Percentiles rank a stretch among this genome's conserved stretches.
phyloP scores from a whole-genome alignment of 2,888 invertebrate genomes.

The Bhutanitis thaidina region DNA sequence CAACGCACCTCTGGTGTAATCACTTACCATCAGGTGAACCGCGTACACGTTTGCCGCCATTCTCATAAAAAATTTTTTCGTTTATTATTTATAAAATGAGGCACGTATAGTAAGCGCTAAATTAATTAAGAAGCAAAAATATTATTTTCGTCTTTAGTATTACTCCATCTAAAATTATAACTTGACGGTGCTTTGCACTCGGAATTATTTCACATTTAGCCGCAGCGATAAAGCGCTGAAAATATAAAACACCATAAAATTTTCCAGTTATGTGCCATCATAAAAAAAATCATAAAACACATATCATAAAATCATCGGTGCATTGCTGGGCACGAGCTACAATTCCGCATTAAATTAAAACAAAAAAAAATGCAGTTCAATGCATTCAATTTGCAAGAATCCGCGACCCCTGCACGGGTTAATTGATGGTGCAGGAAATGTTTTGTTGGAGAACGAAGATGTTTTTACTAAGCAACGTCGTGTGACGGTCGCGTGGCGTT shows the following conservation, averaged over 20 bases:
- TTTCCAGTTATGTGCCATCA: constrained; percentile 22
- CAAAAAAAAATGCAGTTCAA: constrained; percentile 20
- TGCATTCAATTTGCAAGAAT: constrained; percentile 21
- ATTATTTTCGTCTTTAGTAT: background rate
- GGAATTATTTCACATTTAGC: background rate
- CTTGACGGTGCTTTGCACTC: background rate
- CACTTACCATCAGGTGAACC: too few relatives aligned
- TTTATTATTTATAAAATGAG: too few relatives aligned
- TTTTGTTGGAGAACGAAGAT: background rate
- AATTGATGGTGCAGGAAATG: constrained; percentile 2
- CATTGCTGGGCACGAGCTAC: constrained; percentile 27
- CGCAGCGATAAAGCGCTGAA: constrained; percentile 1
- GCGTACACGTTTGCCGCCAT: too few relatives aligned
- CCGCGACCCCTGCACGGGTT: constrained; percentile 20
- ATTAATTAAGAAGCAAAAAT: background rate
- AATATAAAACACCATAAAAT: constrained; percentile 20
- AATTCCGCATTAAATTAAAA: constrained; percentile 1
- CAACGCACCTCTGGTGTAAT: too few relatives aligned
- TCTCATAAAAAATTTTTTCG: too few relatives aligned
- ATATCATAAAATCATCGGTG: constrained; percentile 25
- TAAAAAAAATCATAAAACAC: constrained; percentile 20
- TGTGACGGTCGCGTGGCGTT: background rate
- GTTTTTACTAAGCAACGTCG: background rate
- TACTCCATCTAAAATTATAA: background rate
- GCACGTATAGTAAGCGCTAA: too few relatives aligned